Conservation (phyloP, 2,888 invertebrate species). For the Nomada flava region DNA sequence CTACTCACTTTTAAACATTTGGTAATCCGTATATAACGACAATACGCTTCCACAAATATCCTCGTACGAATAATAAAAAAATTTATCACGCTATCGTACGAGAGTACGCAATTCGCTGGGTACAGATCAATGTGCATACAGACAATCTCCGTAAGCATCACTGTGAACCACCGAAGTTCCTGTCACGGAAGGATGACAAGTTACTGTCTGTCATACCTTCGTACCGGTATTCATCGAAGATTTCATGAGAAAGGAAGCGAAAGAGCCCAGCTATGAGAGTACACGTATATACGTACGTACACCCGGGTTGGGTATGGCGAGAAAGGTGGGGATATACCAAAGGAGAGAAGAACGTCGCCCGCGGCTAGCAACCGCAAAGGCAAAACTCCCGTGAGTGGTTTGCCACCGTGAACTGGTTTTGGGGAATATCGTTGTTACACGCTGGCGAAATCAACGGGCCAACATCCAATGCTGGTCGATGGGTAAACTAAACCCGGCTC, state of each 20-base stretch:
- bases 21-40: not conserved
- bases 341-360: constrained; percentile 75
- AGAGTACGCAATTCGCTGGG: not conserved
- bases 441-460: constrained; percentile 57
- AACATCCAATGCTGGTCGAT: constrained; percentile 19
- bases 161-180: not conserved
- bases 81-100: too few species aligned
- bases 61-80: not conserved
- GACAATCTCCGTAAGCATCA: not conserved
- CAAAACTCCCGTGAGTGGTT: constrained; percentile 71
- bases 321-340: constrained; percentile 56
- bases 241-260: constrained; percentile 70
- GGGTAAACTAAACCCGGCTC: not conserved
- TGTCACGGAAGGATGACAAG: constrained; percentile 42
- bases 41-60: not conserved
- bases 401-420: constrained; percentile 79
- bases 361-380: constrained; percentile 82
- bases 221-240: constrained; percentile 54
- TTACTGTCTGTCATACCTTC: constrained; percentile 39
- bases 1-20: constrained; percentile 2
- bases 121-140: not conserved
- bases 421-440: constrained; percentile 71
- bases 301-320: constrained; percentile 49
- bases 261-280: constrained; percentile 53
- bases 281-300: constrained; percentile 43